A percentile compares a stretch with the other conserved stretches of the same genome.
Conservation (phyloP, 2,797 vertebrate species). For the Siniperca scherzeri region DNA sequence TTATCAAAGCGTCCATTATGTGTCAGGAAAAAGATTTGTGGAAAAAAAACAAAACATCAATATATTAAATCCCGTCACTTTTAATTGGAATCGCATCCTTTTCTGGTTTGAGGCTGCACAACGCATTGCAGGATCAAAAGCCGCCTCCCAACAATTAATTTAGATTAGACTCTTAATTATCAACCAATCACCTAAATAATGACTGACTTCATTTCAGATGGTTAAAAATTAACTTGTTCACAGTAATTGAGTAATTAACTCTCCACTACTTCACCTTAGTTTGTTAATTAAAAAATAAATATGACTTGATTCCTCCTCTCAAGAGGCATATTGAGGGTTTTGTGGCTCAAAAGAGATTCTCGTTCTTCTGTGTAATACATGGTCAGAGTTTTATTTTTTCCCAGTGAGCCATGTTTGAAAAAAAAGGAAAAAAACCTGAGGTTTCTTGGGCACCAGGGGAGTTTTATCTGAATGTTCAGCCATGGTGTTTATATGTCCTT, state of each 20-base stretch:
- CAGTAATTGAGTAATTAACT: constrained; percentile 99
- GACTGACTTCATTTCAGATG: constrained; percentile 97
- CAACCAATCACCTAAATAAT: constrained; percentile 96
- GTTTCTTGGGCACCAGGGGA: not conserved
- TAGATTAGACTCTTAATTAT: constrained; percentile 99
- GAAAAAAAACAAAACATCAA: constrained; percentile 85
- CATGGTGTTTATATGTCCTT: not conserved
- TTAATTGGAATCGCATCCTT: constrained; percentile 91
- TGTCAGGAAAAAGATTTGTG: constrained; percentile 63
- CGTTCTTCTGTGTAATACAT: constrained; percentile 14
- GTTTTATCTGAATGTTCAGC: not conserved
- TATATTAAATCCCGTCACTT: constrained; percentile 88
- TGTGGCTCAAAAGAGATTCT: constrained; percentile 43
- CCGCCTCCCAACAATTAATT: constrained; percentile 94
- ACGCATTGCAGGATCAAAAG: constrained; percentile 91
- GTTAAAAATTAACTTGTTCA: constrained; percentile 97
- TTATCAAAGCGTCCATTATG: constrained; percentile 88
- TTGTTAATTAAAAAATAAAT: constrained; percentile 99
- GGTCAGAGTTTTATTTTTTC: constrained; percentile 13
- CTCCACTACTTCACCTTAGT: constrained; percentile 96
- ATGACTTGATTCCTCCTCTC: constrained; percentile 92
- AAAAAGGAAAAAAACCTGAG: not conserved
- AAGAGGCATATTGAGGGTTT: constrained; percentile 64
- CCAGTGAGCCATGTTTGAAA: not conserved
- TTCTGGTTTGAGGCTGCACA: constrained; percentile 87